Conservation (phyloP, 2,113 vertebrate genomes). For the Ondatra zibethicus region DNA sequence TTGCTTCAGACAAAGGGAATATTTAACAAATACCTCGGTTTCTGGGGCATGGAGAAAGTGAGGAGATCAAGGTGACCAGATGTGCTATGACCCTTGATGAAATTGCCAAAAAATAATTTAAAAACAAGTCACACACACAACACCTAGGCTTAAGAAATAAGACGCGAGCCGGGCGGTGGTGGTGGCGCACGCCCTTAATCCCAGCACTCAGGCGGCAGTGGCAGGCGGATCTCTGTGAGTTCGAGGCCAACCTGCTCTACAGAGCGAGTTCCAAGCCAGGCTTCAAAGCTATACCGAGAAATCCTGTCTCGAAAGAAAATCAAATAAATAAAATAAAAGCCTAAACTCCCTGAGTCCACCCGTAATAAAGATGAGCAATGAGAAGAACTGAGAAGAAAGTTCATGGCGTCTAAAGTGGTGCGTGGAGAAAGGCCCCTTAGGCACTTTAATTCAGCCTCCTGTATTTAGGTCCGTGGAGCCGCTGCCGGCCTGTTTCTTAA, state of each 20-base stretch:
- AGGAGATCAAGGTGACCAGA: not conserved
- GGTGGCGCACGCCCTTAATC: accelerated
- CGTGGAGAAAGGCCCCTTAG: not conserved
- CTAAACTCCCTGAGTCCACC: not conserved
- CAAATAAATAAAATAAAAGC: not conserved
- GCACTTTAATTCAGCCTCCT: not conserved
- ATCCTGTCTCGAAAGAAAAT: not conserved
- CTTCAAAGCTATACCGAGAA: not conserved
- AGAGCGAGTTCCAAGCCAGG: not conserved
- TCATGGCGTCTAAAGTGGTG: not conserved
- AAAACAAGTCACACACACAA: not conserved
- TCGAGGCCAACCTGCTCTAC: not conserved
- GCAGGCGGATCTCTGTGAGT: not conserved
- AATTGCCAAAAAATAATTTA: not conserved
- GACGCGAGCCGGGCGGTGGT: not conserved
- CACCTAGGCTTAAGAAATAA: not conserved
- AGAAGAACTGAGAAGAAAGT: not conserved
- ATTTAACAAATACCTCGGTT: slow-evolving; percentile 21
- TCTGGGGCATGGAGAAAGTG: not conserved
- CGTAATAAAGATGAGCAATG: not conserved
- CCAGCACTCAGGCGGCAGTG: not conserved
- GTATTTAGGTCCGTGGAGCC: not conserved
- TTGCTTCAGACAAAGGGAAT: not conserved
- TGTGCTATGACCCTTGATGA: not conserved
- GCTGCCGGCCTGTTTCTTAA: not conserved